phyloP scores from a whole-genome alignment of 2,888 invertebrate species.

The Trichacis sp. region DNA sequence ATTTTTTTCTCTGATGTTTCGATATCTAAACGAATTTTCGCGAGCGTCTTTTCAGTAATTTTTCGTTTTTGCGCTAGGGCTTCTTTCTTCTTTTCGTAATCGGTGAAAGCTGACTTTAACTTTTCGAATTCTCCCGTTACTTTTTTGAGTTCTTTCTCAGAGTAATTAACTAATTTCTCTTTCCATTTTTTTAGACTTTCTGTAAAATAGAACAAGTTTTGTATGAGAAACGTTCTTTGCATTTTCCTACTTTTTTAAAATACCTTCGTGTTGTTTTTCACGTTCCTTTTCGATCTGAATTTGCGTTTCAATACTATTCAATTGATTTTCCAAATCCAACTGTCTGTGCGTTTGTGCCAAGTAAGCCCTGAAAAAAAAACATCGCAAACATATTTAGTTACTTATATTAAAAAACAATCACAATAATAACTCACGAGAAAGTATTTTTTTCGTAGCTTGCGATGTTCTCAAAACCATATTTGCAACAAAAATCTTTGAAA shows the following conservation, averaged over 20 bases:
- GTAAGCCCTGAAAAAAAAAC: constrained; percentile 1
- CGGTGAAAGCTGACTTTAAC: neutral
- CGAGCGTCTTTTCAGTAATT: neutral
- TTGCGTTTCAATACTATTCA: neutral
- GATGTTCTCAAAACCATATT: neutral
- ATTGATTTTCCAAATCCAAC: neutral
- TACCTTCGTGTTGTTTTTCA: neutral
- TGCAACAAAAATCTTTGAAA: neutral
- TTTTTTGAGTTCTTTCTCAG: too few species aligned
- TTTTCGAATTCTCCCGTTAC: neutral
- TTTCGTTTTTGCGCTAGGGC: neutral
- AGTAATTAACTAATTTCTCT: too few species aligned
- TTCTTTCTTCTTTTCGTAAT: neutral
- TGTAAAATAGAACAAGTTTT: too few species aligned
- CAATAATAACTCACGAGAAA: constrained; percentile 1
- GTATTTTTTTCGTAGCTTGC: neutral
- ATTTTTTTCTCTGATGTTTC: neutral
- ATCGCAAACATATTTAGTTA: too few species aligned
- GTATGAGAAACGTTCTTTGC: too few species aligned
- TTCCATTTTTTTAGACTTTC: too few species aligned
- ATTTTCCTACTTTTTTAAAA: too few species aligned
- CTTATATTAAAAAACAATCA: neutral
- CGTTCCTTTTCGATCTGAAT: neutral
- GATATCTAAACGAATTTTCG: neutral
- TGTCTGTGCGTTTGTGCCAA: neutral